Conservation (phyloP, 2,113 vertebrate genomes). For the Stercorarius parasiticus region DNA sequence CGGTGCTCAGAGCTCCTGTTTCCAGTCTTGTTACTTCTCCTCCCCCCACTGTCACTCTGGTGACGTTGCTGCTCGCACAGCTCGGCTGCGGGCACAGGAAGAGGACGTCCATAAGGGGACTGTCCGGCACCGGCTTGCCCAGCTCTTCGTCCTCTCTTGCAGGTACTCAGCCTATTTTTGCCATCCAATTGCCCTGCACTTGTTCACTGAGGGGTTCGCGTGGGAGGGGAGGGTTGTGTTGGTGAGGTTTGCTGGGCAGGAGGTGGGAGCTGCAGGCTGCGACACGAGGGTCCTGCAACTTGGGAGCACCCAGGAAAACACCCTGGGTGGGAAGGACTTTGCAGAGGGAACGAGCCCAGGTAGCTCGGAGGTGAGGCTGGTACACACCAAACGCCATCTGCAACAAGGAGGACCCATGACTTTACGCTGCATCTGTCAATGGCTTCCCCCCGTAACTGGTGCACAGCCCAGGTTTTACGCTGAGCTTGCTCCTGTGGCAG, state of each 20-base stretch:
- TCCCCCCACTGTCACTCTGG: accelerated
- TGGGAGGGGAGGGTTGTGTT: not conserved
- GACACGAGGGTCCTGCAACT: accelerated
- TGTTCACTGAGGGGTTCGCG: not conserved
- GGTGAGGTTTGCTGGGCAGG: not conserved
- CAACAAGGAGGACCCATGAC: not conserved
- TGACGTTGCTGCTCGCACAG: not conserved
- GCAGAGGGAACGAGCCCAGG: not conserved
- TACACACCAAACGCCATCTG: not conserved
- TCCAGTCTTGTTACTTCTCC: not conserved
- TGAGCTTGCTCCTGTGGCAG: not conserved
- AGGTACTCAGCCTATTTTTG: not conserved
- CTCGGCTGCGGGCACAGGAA: not conserved
- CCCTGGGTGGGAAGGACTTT: not conserved
- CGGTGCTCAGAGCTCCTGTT: not conserved
- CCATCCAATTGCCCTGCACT: accelerated
- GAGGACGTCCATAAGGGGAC: accelerated
- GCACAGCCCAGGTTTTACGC: accelerated
- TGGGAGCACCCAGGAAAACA: accelerated
- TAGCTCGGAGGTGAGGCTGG: accelerated
- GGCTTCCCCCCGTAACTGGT: not conserved
- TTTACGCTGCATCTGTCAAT: not conserved
- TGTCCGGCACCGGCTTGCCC: accelerated
- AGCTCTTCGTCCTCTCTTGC: accelerated
- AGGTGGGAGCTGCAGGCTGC: not conserved